phyloP scores from a whole-genome alignment of 2,888 invertebrate species.

The Dicyrtoma fusca region DNA sequence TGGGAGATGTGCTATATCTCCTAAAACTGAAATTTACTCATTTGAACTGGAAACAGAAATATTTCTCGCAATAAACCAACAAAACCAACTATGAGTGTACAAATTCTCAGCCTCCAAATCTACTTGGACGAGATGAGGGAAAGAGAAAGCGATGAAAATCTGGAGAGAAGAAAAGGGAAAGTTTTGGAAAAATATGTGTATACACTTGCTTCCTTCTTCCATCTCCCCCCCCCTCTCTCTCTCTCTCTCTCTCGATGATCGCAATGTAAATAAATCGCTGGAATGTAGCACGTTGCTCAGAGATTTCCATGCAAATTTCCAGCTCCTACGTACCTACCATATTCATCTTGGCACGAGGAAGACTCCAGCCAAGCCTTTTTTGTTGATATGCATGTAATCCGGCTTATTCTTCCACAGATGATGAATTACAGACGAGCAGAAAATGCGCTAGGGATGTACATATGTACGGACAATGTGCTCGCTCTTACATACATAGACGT shows the following conservation, averaged over 20 bases:
- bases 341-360: constrained; percentile 34
- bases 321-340: neutral
- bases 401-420: constrained; percentile 33
- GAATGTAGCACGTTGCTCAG: constrained; percentile 28
- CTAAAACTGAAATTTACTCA: too few species aligned
- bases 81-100: too few species aligned
- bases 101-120: too few species aligned
- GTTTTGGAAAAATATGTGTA: neutral
- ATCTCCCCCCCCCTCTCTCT: too few species aligned
- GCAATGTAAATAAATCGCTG: constrained; percentile 34
- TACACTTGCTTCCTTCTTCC: too few species aligned
- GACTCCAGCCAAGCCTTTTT: too few species aligned
- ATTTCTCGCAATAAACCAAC: too few species aligned
- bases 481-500: too few species aligned
- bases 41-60: too few species aligned
- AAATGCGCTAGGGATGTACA: neutral
- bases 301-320: constrained; percentile 44
- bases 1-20: too few species aligned
- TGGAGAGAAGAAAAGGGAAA: neutral
- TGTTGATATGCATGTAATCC: constrained; percentile 40
- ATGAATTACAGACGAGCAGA: constrained; percentile 41
- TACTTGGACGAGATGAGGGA: neutral
- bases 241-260: neutral
- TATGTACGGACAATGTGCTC: too few species aligned
- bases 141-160: neutral